These are phyloP conservation scores for Leptopilina syphax DNA, from an alignment of 2,888 invertebrate genomes.

Conservation along the genomic window DNA sequence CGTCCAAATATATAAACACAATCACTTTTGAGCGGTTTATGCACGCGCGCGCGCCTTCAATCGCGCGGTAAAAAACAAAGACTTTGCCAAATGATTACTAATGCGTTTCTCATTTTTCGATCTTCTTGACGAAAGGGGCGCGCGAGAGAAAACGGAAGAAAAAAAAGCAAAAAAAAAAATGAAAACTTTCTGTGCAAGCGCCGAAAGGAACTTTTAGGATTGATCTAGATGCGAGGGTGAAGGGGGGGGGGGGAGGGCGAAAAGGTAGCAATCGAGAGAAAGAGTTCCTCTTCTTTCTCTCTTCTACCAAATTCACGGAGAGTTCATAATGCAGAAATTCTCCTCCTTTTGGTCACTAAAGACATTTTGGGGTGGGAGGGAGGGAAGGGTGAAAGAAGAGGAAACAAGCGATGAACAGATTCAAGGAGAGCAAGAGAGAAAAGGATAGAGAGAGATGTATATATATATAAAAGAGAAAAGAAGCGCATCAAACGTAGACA, in stretches of 20 bases:
- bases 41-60: no score
- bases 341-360: constrained; percentile 23
- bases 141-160: neutral
- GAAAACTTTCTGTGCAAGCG: constrained; percentile 6
- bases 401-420: neutral
- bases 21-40: no score
- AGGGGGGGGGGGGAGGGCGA: no score
- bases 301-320: constrained; percentile 37
- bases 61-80: constrained; percentile 35
- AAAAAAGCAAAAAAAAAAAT: no score
- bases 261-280: neutral
- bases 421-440: constrained; percentile 8
- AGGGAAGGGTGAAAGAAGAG: no score
- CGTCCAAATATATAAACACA: no score
- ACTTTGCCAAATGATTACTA: constrained; percentile 38
- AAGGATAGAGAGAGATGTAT: constrained; percentile 45
- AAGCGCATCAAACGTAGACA: constrained; percentile 76
- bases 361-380: neutral
- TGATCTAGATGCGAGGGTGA: constrained; percentile 10
- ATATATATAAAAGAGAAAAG: constrained; percentile 59
- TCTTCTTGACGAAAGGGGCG: constrained; percentile 1
- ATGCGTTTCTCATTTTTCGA: constrained; percentile 38
- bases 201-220: constrained; percentile 24
- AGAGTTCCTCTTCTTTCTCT: no score
- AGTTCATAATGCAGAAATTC: constrained; percentile 42